Evolutionary conservation across 1,140 invertebrate species (phyloP), one percentile per base, ranked within the genome.

Genomic region (Hesperophylax magnus): DNA sequence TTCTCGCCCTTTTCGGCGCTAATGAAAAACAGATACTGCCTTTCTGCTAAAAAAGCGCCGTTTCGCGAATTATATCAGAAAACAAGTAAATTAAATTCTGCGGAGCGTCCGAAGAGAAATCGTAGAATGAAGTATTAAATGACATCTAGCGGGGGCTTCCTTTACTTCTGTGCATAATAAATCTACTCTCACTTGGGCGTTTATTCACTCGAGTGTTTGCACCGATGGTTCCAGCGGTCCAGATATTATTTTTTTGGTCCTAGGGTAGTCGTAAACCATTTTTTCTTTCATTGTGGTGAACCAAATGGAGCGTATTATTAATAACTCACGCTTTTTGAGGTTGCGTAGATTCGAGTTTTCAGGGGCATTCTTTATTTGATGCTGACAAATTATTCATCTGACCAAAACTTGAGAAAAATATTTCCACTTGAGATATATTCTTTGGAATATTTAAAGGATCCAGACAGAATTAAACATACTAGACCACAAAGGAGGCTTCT

Each of bases 21-120:
- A 65, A 65, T 65, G 61, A 65, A 65, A 65, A 65, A 65, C 61
- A 65, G 61, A 65, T 65, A 65, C 20, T 58, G 15, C 18, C 24
- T 14, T 15, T 17, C 24, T 17, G 61, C 56, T 58, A 18, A 58
- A 47, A 47, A 47, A 18, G 56, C n/a, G n/a, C n/a, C 56, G 56
- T 22, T 58, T 58, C 56, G 7, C 56, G 56, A 58, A 22, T 58
- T 58, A 58, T 58, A 58, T 58, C 20, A 58, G 61, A 65, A 65
- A 65, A 65, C 24, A 65, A 65, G 24, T 24, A 14, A 65, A 22
- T 65, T 65, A 65, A 65, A 65, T 65, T 65, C 61, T 65, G 18
- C 24, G 61, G 39, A 39, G 18, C n/a, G 65, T 34, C 31, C 65
- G 22, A 69, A 15, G 34, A 69, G 17, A 69, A 69, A 52, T 18